Conservation (phyloP, 2,888 invertebrate genomes). For the Hirtodrosophila histrioides region DNA sequence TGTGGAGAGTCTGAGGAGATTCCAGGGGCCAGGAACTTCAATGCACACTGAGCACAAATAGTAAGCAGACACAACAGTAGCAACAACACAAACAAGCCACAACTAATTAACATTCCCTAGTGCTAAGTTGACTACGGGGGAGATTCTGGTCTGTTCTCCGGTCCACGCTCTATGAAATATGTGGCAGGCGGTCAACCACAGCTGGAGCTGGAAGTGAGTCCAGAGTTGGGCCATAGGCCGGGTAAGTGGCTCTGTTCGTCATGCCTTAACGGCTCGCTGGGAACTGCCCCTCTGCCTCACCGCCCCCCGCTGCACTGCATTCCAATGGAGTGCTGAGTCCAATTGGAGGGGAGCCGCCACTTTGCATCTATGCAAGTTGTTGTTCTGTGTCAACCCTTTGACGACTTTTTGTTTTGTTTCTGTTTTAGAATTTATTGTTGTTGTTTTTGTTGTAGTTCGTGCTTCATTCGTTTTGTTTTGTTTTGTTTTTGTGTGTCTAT, state of each 20-base stretch:
- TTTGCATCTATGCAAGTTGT: constrained; percentile 37
- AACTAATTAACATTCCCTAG: constrained; percentile 54
- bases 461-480: constrained; percentile 53
- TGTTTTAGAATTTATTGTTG: constrained; percentile 19
- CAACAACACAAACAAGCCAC: constrained; percentile 20
- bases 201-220: constrained; percentile 9
- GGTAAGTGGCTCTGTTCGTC: constrained; percentile 53
- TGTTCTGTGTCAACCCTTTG: constrained; percentile 56
- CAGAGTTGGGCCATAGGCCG: constrained; percentile 22
- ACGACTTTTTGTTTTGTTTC: constrained; percentile 45
- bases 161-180: constrained; percentile 48
- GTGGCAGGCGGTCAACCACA: constrained; percentile 66
- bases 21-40: constrained; percentile 43
- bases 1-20: not conserved
- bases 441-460: constrained; percentile 42
- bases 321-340: constrained; percentile 19
- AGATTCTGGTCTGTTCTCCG: constrained; percentile 18
- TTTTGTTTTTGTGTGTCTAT: constrained; percentile 64
- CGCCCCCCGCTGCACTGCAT: constrained; percentile 14
- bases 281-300: constrained; percentile 18
- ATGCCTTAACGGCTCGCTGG: constrained; percentile 58
- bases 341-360: constrained; percentile 39
- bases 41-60: constrained; percentile 49
- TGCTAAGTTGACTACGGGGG: no score
- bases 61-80: constrained; percentile 32